phyloP scores from a whole-genome alignment of 64 coral and sea anemone genomes.

The Dendronephthya gigantea region DNA sequence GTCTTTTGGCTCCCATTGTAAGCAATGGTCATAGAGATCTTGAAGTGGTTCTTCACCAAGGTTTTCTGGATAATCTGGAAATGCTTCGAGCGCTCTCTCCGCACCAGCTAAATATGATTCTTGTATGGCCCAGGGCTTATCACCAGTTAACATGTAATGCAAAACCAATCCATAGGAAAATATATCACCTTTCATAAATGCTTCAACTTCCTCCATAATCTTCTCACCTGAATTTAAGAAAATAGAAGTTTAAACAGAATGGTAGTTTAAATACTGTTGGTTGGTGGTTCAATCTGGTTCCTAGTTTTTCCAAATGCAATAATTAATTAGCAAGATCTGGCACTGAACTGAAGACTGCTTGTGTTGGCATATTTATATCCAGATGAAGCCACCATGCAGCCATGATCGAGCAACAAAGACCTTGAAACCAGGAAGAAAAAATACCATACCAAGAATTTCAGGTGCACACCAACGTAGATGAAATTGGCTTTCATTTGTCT shows the following conservation, averaged over 20 bases:
- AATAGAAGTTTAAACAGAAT: no score
- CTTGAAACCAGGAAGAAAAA: background rate
- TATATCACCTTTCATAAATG: constrained; percentile 54
- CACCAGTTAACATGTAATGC: constrained; percentile 64
- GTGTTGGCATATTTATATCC: background rate
- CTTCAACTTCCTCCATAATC: constrained; percentile 10
- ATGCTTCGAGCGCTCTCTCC: background rate
- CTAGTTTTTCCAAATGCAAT: no score
- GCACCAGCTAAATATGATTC: background rate
- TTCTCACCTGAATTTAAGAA: background rate
- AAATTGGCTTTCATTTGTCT: background rate
- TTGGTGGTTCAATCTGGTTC: no score
- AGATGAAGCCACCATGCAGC: no score
- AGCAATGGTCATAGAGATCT: constrained; percentile 44
- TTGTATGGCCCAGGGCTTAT: constrained; percentile 39
- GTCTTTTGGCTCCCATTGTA: constrained; percentile 14
- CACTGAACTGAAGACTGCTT: no score
- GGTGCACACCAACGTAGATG: background rate
- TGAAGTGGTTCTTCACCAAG: constrained; percentile 30
- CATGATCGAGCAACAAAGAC: background rate
- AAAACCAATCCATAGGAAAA: constrained; percentile 84
- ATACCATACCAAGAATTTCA: background rate
- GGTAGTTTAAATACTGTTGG: no score
- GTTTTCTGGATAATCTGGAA: constrained; percentile 46
- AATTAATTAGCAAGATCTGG: no score